These are phyloP conservation scores for Lepidocyrtinus sp. DNA, from an alignment of 2,888 invertebrate genomes.

Conservation along the genomic window DNA sequence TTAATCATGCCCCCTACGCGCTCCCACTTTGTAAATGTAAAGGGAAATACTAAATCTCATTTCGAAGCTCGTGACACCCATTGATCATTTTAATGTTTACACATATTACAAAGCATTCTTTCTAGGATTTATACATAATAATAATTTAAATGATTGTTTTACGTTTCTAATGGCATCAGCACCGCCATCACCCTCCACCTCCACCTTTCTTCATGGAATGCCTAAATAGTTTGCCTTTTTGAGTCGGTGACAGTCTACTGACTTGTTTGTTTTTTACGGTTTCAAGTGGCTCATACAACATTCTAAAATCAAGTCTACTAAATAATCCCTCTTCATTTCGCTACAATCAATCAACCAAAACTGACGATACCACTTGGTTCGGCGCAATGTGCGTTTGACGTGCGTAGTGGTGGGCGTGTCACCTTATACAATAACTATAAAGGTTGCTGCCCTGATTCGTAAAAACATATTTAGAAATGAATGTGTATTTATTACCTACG, in stretches of 20 bases:
- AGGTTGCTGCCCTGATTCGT: no score
- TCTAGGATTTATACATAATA: no score
- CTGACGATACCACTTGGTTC: conserved; percentile 25
- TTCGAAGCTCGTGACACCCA: no score
- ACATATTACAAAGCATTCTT: no score
- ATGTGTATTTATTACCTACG: no score
- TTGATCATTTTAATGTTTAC: no score
- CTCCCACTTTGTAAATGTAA: no score
- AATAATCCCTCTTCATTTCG: neutral
- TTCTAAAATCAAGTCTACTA: neutral
- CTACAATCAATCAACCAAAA: conserved; percentile 47
- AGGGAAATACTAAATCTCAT: no score
- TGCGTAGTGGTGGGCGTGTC: conserved; percentile 53
- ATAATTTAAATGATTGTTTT: no score
- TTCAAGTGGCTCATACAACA: conserved; percentile 36
- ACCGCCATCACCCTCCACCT: neutral
- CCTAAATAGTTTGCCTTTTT: neutral
- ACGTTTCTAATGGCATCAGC: neutral
- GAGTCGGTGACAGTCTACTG: conserved; percentile 46
- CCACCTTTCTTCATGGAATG: neutral
- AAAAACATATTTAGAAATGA: no score
- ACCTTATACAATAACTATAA: neutral
- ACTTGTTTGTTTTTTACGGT: conserved; percentile 37
- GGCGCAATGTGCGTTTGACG: conserved; percentile 39
- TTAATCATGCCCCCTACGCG: neutral